Evolutionary conservation across 2,113 vertebrate genomes (phyloP).

Genomic region (Nesoenas mayeri): DNA sequence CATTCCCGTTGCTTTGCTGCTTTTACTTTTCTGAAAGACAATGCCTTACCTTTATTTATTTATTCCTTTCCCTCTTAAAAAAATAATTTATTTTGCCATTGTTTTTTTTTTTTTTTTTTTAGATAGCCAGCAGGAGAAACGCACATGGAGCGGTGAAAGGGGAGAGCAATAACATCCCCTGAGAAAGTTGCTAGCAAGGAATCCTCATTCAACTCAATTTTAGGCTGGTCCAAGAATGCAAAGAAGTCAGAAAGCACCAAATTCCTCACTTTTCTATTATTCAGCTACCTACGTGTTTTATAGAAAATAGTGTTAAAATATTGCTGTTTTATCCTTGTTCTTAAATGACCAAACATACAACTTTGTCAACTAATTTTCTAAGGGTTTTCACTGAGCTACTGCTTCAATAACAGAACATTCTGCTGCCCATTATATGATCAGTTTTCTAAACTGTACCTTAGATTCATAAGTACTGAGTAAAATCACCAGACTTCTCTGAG

Average conservation of each 20-base stretch:
- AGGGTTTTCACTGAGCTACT: not conserved
- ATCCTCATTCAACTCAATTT: not conserved
- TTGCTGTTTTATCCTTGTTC: not conserved
- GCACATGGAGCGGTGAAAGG: not conserved
- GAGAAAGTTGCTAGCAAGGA: not conserved
- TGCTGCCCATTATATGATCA: not conserved
- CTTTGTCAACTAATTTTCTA: not conserved
- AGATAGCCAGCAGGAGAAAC: not conserved
- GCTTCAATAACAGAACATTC: not conserved
- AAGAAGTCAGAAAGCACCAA: not conserved
- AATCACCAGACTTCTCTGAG: not conserved
- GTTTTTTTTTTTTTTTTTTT: not conserved
- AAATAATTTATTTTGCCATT: not conserved
- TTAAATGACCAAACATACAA: not conserved
- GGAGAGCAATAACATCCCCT: not conserved
- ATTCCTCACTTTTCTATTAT: not conserved
- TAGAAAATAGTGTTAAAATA: not conserved
- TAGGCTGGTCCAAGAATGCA: not conserved
- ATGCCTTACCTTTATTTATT: not conserved
- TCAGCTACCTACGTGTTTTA: not conserved
- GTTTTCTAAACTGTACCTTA: not conserved
- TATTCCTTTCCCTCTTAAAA: not conserved
- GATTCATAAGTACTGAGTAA: not conserved
- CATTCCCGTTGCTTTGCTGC: not conserved
- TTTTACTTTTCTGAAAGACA: not conserved